Conservation (phyloP, 2,888 invertebrate genomes). For the Drosophila picticornis region DNA sequence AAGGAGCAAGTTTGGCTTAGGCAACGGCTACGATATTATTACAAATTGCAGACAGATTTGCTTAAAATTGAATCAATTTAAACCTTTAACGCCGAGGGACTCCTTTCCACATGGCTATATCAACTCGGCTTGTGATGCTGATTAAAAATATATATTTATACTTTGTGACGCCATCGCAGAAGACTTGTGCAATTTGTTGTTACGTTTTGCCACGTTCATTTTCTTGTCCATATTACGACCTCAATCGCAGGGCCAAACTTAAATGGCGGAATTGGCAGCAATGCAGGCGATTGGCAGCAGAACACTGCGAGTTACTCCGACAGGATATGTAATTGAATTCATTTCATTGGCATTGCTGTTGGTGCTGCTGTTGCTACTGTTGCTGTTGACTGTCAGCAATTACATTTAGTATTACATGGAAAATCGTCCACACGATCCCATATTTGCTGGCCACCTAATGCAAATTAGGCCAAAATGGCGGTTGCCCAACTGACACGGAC, state of each 20-base stretch:
- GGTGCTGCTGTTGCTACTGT: conserved; percentile 8
- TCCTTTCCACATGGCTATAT: neutral
- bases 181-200: neutral
- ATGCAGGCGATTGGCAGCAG: neutral
- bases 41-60: neutral
- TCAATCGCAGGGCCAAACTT: neutral
- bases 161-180: neutral
- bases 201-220: neutral
- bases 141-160: neutral
- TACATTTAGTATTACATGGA: conserved; percentile 50
- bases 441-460: conserved; percentile 6
- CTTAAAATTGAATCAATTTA: neutral
- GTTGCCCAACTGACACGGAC: neutral
- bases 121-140: neutral
- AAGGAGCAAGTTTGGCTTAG: too few species aligned
- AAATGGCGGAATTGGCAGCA: neutral
- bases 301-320: neutral
- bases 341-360: conserved; percentile 33
- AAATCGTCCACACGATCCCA: conserved; percentile 9
- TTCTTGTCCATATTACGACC: neutral
- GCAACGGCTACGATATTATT: neutral
- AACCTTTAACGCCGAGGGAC: neutral
- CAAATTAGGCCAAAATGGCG: conserved; percentile 12
- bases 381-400: conserved; percentile 30
- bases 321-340: conserved; percentile 57